A percentile compares a stretch with the other conserved stretches of the same genome.
Evolutionary conservation across 2,888 invertebrate genomes (phyloP).

Genomic region (Sturmia bella): DNA sequence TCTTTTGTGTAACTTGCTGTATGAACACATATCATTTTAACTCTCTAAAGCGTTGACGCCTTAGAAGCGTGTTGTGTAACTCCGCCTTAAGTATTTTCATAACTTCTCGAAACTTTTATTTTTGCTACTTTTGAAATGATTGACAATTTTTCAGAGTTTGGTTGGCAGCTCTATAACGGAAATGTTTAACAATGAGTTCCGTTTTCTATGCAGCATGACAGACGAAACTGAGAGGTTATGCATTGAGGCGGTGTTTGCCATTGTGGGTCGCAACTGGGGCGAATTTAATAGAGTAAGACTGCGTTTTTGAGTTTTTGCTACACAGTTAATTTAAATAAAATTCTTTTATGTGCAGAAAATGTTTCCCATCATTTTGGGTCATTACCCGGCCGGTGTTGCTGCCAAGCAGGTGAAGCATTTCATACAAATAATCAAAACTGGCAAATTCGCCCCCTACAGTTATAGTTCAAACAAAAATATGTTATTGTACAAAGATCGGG

Average conservation of each 20-base stretch:
- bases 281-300: conserved; percentile 80
- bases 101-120: too few species aligned
- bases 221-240: conserved; percentile 79
- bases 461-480: conserved; percentile 83
- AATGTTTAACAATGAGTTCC: conserved; percentile 79
- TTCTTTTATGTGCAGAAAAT: conserved; percentile 82
- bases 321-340: background rate
- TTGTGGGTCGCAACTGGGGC: conserved; percentile 79
- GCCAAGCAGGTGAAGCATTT: conserved; percentile 85
- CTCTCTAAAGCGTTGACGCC: too few species aligned
- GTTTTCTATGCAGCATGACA: conserved; percentile 79
- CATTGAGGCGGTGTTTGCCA: conserved; percentile 80
- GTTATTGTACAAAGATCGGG: conserved; percentile 82
- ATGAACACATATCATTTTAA: too few species aligned
- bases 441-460: conserved; percentile 83
- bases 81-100: too few species aligned
- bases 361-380: conserved; percentile 85
- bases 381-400: conserved; percentile 85
- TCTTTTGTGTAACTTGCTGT: too few species aligned
- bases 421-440: conserved; percentile 82
- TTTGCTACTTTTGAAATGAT: too few species aligned
- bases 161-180: conserved; percentile 79
- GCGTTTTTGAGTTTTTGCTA: background rate
- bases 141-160: conserved; percentile 74
- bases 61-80: too few species aligned